Base-by-base conservation (phyloP, 1,140 invertebrate genomes). In the Pemphigus obesinymphae region DNA sequence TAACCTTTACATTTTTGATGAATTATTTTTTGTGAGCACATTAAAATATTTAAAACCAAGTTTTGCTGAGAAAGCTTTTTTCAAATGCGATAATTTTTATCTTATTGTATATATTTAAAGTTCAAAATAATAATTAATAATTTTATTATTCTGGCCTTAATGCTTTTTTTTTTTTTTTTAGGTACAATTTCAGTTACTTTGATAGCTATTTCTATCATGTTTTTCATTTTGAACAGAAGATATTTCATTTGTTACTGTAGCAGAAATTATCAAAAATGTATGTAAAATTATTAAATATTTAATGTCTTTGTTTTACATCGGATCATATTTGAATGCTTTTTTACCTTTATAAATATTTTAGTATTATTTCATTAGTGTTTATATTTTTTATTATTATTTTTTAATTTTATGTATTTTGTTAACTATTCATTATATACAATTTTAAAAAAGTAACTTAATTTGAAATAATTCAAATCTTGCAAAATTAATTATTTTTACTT, bases 241-340 rank as follows among this genome's bases (percentile, higher is more conserved):
- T 40, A 26, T 45, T 43, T 80, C 7, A 20, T 80, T 26, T 63
- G 55, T 20, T 80, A 80, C 45, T 80, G 76, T 61, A 23, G 55
- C n/a, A 63, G 76, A 80, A 43, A 80, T 40, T 80, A 80, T 80
- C 76, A 80, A 43, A 80, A 80, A 61, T 63, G 76, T 80, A 80
- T 43, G 76, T 80, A 63, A 55, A 61, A 37, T 76, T 4, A 34
- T n/a, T 4, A n/a, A 50, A n/a, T 75, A 8, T 26, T 4, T 68
- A 68, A 40, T 68, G 31, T 34, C 3, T 66, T 61, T 61, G 31
- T 34, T 66, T 66, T 66, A 63, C 34, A 34, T 34, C 31, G 6
- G 10, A 37, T 66, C 0, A n/a, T n/a, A 26, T 34, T 34, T 8
- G 31, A 37, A 66, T n/a, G 61, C 61, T 43, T 70, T 5, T 6